Evolutionary conservation across 35 echinoderm and acorn worm genomes (phyloP).

Genomic region (Ophioderma brevispina): DNA sequence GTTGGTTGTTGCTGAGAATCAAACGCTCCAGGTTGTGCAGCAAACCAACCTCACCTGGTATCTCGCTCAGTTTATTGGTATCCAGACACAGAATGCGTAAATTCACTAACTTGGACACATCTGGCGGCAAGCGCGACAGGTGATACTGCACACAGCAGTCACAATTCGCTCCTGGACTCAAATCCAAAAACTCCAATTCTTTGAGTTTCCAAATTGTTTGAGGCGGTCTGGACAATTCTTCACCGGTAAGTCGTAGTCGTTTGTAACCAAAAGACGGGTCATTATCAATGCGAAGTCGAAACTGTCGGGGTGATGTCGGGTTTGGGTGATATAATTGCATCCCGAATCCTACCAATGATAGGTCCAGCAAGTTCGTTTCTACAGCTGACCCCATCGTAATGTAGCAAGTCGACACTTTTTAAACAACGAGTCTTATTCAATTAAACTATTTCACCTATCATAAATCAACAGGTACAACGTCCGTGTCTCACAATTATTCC

Average conservation of each 20-base stretch:
- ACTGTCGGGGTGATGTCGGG: background rate
- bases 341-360: background rate
- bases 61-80: conserved; percentile 77
- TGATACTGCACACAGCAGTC: conserved; percentile 68
- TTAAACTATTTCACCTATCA: too few species aligned
- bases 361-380: background rate
- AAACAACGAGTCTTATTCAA: too few species aligned
- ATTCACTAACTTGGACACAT: conserved; percentile 54
- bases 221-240: conserved; percentile 69
- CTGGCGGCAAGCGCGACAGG: conserved; percentile 48
- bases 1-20: conserved; percentile 87
- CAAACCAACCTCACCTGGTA: conserved; percentile 64
- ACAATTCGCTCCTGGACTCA: conserved; percentile 74
- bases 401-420: too few species aligned
- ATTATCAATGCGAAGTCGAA: conserved; percentile 52
- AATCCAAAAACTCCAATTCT: conserved; percentile 73
- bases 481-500: too few species aligned
- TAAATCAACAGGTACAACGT: too few species aligned
- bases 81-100: conserved; percentile 82
- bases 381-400: background rate
- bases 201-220: conserved; percentile 56
- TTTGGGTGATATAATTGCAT: background rate
- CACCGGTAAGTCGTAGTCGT: conserved; percentile 72
- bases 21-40: conserved; percentile 81
- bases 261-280: conserved; percentile 74